Base-by-base conservation (phyloP, 64 coral and sea anemone species). In the Platygyra sinensis region DNA sequence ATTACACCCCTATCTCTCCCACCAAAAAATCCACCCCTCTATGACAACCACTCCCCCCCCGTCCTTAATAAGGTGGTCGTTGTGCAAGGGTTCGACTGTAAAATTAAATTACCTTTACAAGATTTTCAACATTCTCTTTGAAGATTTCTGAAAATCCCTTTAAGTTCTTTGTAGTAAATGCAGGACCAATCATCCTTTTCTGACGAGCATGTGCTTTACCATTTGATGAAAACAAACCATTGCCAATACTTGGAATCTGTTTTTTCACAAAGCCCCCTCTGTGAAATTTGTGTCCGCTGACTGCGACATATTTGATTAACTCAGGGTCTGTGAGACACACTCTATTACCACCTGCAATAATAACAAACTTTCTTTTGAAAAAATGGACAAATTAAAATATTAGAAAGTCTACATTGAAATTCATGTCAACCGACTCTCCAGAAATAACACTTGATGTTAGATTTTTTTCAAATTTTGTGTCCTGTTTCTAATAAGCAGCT, bases 111-210 rank as follows among this genome's bases (percentile, higher is more conserved):
- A 78, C 76, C 76, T 78, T 49, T 27, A 78, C 46, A 78, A 78
- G 76, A 13, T 78, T 78, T 14, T 78, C 49, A 50, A 22, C 11
- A 55, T 78, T 78, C n/a, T 78, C 76, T 42, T 12, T 52, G 12
- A 78, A 78, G 49, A 78, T 42, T 22, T 27, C 76, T 24, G 54
- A 27, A 55, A 78, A 78, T 78, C 22, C 76, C 11, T 50, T 78
- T 49, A 78, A 78, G 36, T 78, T 54, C 18, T 19, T 18, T 27
- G 76, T 51, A 19, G 8, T 78, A 14, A 78, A 78, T 19, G 76
- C 76, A 13, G 76, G 76, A 0, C 76, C 76, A 52, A 78, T 78
- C 76, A 78, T 78, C n/a, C 76, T 78, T n/a, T 78, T 55, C 10
- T 78, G 76, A 3, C 50, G 19, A 25, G 76, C 19, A 78, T 78